Conservation (phyloP, 2,113 vertebrate genomes). For the Egretta garzetta region DNA sequence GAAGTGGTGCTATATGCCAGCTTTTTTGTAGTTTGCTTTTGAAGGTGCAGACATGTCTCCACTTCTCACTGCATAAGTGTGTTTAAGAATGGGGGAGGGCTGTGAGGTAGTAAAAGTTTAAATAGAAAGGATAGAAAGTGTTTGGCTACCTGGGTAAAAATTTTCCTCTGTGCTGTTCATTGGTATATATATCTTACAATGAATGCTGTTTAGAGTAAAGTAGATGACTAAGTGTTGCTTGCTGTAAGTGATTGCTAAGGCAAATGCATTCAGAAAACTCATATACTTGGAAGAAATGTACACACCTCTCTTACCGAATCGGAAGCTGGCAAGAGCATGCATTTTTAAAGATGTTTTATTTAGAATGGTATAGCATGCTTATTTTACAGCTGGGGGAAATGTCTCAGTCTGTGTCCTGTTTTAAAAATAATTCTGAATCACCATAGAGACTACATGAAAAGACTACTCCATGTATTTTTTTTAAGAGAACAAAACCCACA, state of each 20-base stretch:
- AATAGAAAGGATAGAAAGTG: not conserved
- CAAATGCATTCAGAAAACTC: not conserved
- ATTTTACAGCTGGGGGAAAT: not conserved
- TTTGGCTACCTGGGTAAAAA: not conserved
- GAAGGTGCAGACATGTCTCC: not conserved
- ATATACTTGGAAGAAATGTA: accelerated
- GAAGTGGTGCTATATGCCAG: not conserved
- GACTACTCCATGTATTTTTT: not conserved
- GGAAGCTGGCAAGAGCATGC: not conserved
- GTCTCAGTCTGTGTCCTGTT: not conserved
- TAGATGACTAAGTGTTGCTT: not conserved
- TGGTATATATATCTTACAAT: not conserved
- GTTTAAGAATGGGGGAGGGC: not conserved
- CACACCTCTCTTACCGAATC: accelerated
- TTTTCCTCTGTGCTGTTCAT: not conserved
- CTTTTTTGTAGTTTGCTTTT: not conserved
- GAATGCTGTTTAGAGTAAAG: not conserved
- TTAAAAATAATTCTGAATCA: slow-evolving; percentile 12
- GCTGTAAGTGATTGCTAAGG: not conserved
- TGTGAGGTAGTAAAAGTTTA: not conserved
- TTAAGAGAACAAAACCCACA: not conserved
- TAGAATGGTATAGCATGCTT: not conserved
- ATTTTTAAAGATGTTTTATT: not conserved
- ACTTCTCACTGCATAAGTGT: not conserved
- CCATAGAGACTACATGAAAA: not conserved